phyloP scores from a whole-genome alignment of 2,113 vertebrate species.

The Microcebus murinus region DNA sequence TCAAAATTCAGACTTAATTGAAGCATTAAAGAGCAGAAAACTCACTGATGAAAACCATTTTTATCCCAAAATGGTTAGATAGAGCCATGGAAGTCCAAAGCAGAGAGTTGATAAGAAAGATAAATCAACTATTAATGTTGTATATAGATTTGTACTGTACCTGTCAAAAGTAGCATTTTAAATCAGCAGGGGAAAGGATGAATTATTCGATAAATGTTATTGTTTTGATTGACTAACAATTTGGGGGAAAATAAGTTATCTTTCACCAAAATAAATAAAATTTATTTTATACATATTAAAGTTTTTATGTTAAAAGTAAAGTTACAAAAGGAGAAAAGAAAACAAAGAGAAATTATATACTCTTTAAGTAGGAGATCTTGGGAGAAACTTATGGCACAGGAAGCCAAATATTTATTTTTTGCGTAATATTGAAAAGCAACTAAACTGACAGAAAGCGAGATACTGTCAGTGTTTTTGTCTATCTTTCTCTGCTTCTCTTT shows the following conservation, averaged over 20 bases:
- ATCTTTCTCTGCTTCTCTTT: background rate
- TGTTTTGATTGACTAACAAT: background rate
- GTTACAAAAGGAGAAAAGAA: background rate
- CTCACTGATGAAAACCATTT: background rate
- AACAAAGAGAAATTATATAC: background rate
- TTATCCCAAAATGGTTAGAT: background rate
- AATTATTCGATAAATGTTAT: background rate
- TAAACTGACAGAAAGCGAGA: background rate
- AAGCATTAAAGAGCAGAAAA: background rate
- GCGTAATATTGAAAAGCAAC: slow-evolving; percentile 15
- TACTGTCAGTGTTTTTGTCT: background rate
- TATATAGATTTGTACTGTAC: background rate
- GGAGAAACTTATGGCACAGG: background rate
- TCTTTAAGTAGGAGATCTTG: background rate
- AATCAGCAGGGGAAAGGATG: background rate
- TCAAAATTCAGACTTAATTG: background rate
- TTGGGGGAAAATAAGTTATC: background rate
- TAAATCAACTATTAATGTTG: background rate
- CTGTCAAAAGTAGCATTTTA: background rate
- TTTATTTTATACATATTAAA: background rate
- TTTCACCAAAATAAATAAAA: slow-evolving; percentile 22
- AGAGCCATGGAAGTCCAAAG: background rate
- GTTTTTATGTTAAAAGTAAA: background rate
- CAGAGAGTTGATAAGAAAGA: background rate
- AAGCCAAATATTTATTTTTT: background rate